Conservation (phyloP, 1,140 invertebrate genomes). For the Drosophila bocqueti region DNA sequence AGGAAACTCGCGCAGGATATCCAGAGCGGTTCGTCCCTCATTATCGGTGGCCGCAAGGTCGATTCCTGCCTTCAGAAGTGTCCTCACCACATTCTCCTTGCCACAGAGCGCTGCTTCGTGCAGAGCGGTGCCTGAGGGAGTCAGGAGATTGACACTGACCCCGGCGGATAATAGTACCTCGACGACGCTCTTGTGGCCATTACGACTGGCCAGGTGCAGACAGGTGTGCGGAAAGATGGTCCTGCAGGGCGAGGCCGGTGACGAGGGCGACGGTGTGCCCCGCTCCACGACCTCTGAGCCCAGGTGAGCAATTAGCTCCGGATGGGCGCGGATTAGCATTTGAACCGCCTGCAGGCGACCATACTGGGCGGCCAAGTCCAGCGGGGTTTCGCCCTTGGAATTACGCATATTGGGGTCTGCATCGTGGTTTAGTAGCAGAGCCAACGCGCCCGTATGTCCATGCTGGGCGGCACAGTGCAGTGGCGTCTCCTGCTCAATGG, state of each 20-base stretch:
- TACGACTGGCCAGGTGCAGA: conserved; percentile 96
- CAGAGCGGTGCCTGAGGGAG: conserved; percentile 94
- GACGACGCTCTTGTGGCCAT: conserved; percentile 94
- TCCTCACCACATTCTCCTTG: conserved; percentile 95
- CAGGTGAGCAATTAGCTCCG: conserved; percentile 91
- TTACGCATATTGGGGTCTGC: conserved; percentile 97
- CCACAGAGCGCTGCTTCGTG: conserved; percentile 98
- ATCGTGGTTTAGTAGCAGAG: conserved; percentile 92
- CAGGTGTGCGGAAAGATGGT: conserved; percentile 92
- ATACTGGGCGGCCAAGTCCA: conserved; percentile 97
- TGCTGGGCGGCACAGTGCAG: conserved; percentile 97
- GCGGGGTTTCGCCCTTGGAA: conserved; percentile 94
- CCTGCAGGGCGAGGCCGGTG: conserved; percentile 66
- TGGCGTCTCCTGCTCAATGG: conserved; percentile 96
- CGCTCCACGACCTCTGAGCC: conserved; percentile 85
- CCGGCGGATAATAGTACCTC: conserved; percentile 93
- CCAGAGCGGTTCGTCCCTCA: conserved; percentile 93
- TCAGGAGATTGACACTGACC: conserved; percentile 95
- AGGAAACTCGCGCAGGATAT: conserved; percentile 94
- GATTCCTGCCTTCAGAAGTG: conserved; percentile 93
- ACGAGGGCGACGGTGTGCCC: conserved; percentile 63
- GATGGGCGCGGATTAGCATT: conserved; percentile 92
- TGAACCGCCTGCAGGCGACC: conserved; percentile 94
- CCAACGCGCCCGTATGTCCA: conserved; percentile 95
- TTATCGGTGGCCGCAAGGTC: conserved; percentile 92